Conservation (phyloP, 2,888 invertebrate genomes). For the Melangyna quadrimaculata region DNA sequence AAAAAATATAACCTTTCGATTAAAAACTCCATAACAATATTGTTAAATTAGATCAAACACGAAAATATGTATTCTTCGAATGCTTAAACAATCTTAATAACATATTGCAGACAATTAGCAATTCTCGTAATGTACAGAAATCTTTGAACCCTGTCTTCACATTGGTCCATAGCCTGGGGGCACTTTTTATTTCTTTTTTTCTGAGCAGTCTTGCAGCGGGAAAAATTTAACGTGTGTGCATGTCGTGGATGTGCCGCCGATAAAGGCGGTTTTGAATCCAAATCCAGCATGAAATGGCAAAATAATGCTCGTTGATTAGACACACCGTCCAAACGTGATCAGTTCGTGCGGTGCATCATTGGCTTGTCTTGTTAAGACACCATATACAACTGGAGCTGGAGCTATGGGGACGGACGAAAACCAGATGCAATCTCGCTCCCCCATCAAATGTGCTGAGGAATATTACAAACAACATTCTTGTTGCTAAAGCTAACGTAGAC, state of each 20-base stretch:
- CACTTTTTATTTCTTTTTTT: constrained; percentile 32
- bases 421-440: constrained; percentile 58
- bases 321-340: constrained; percentile 69
- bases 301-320: constrained; percentile 72
- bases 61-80: background rate
- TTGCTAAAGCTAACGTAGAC: background rate
- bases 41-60: background rate
- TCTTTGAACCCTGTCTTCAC: background rate
- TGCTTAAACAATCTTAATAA: background rate
- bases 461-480: constrained; percentile 32
- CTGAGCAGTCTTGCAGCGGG: background rate
- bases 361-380: constrained; percentile 42
- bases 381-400: background rate
- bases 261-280: constrained; percentile 68
- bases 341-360: constrained; percentile 52
- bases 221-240: constrained; percentile 17
- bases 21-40: background rate
- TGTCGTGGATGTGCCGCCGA: constrained; percentile 65
- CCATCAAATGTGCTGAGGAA: constrained; percentile 21
- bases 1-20: background rate
- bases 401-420: background rate
- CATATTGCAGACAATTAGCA: constrained; percentile 18
- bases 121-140: background rate
- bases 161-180: constrained; percentile 63
- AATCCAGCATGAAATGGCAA: constrained; percentile 70